A percentile compares a stretch with the other conserved stretches of the same genome.
These are phyloP conservation scores for Alviniconcha marisindica DNA, from an alignment of 1,140 invertebrate species.

Conservation along the genomic window DNA sequence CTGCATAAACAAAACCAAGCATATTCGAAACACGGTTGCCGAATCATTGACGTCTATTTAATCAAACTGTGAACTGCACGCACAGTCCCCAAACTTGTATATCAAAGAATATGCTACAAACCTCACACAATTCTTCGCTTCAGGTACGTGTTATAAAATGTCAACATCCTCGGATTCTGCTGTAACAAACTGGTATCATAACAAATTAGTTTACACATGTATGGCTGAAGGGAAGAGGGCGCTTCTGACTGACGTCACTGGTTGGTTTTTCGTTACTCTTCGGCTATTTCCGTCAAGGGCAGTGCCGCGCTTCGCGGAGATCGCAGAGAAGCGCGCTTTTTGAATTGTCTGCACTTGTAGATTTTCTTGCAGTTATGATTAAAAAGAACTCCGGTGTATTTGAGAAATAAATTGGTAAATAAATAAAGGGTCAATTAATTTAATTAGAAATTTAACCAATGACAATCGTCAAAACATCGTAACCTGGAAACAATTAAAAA, in stretches of 20 bases:
- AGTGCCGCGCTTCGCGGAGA: constrained; percentile 15
- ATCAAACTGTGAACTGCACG: background rate
- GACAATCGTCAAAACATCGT: no score
- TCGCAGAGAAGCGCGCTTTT: background rate
- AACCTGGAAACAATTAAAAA: no score
- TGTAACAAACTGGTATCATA: constrained; percentile 29
- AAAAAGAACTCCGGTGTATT: no score
- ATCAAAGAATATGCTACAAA: background rate
- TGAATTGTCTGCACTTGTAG: no score
- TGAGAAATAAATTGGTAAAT: no score
- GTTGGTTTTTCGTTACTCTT: constrained; percentile 15
- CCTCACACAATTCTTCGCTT: constrained; percentile 9
- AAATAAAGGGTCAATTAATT: no score
- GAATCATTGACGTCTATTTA: background rate
- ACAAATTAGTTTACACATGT: constrained; percentile 40
- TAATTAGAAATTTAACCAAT: no score
- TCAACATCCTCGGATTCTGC: background rate
- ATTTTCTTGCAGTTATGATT: no score
- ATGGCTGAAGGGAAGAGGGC: constrained; percentile 38
- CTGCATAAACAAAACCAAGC: constrained; percentile 28
- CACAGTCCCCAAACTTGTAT: background rate
- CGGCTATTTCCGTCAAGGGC: constrained; percentile 20
- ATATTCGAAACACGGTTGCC: background rate
- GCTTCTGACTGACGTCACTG: constrained; percentile 38
- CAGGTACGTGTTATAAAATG: background rate